Percentiles rank a stretch among this genome's conserved stretches.
phyloP scores from a whole-genome alignment of 92 coral and sea anemone species.

The Virgularia gustaviana region DNA sequence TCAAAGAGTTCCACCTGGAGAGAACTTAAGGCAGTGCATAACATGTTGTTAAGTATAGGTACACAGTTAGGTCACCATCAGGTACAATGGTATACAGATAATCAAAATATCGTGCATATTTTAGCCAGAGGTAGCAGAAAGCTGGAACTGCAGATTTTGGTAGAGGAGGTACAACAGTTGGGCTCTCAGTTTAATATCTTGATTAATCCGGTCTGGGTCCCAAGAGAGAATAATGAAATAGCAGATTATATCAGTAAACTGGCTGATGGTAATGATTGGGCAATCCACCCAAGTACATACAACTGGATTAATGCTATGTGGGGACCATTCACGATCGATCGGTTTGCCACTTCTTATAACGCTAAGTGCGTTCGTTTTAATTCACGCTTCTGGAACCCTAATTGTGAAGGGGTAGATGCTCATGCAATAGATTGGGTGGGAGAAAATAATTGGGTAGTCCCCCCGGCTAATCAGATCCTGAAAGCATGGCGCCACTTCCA shows the following conservation, averaged over 20 bases:
- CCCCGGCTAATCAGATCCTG: conserved; percentile 39
- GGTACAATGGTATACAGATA: conserved; percentile 34
- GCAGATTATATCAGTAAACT: conserved; percentile 52
- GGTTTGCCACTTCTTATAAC: conserved; percentile 41
- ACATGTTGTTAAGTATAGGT: conserved; percentile 16
- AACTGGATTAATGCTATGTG: conserved; percentile 27
- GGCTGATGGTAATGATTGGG: conserved; percentile 41
- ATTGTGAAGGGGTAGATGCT: conserved; percentile 36
- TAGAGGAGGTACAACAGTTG: background rate
- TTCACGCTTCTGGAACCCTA: conserved; percentile 48
- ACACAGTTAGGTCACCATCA: conserved; percentile 9
- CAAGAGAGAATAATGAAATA: conserved; percentile 29
- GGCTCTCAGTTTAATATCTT: background rate
- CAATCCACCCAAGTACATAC: conserved; percentile 15
- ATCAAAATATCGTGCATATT: conserved; percentile 14
- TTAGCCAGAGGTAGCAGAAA: conserved; percentile 29
- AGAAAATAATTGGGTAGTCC: conserved; percentile 41
- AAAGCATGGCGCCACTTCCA: conserved; percentile 35
- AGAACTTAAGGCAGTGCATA: background rate
- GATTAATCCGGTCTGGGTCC: conserved; percentile 37
- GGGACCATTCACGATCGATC: conserved; percentile 38
- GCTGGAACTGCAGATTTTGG: background rate
- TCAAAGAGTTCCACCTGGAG: conserved; percentile 10
- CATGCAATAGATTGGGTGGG: conserved; percentile 19
- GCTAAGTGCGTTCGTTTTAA: conserved; percentile 30